Evolutionary conservation across 2,113 vertebrate species (phyloP), one percentile per base, ranked within the genome.

Genomic region (Heliornis fulica): DNA sequence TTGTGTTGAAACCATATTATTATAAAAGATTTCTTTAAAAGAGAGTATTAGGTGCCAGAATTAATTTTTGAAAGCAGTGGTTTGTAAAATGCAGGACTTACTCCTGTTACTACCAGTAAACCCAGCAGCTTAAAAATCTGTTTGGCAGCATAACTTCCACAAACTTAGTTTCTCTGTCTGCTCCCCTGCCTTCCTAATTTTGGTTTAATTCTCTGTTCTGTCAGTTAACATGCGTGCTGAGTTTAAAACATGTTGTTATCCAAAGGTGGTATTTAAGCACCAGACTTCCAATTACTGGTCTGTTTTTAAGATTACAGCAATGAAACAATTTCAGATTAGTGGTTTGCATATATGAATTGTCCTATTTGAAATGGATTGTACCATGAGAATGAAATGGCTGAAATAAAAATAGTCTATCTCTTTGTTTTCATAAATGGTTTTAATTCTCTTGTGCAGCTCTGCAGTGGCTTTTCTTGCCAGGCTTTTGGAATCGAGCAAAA

Each of bases 351-450:
- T 94, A 83, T 53, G 79, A 90, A 92, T 93, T 80, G 79, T 95
- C 46, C 34, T 88, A 71, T 93, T 76, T 88, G 84, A 85, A 88
- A 89, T 83, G 82, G 64, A 51, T 94, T 92, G 75, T 83, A 43
- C 76, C 82, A 83, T 20, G 41, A 93, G 71, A 90, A 95, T 91
- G 85, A 96, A 96, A 66, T 57, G 72, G 38, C 85, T 92, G 79
- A 48, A 94, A 90, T 85, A 94, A 94, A 96, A 97, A 96, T 95
- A 96, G 87, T 40, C 46, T 14, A 26, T 87, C 48, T 80, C 85
- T 94, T 93, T 96, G 92, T 97, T 93, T 95, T 78, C 89, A 78
- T 79, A 96, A 92, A 94, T 89, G 92, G 85, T 68, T 95, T 90
- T 78, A 83, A 95, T 96, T 95, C 83, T 74, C 88, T 89, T 2